Evolutionary conservation across 2,797 vertebrate species (phyloP).

Genomic region (Enteromius argenteus): DNA sequence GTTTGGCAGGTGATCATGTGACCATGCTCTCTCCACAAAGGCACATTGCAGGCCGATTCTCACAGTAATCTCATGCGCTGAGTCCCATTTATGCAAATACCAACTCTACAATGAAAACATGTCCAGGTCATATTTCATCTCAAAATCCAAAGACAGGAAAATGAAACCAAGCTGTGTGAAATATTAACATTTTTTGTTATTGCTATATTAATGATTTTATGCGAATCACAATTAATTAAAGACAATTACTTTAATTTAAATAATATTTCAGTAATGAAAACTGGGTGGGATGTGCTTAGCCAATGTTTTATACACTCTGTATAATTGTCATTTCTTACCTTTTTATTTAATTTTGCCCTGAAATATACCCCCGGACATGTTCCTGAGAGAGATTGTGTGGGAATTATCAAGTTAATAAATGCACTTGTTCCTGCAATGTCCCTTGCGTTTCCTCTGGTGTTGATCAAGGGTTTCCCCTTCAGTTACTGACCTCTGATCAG

Average conservation of each 20-base stretch:
- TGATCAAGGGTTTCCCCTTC: constrained; percentile 26
- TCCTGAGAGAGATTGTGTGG: not conserved
- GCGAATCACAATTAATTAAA: not conserved
- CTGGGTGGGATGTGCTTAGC: not conserved
- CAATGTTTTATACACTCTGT: not conserved
- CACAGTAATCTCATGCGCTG: not conserved
- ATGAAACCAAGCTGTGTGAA: not conserved
- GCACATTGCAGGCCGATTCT: constrained; percentile 40
- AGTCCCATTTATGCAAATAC: not conserved
- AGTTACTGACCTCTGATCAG: constrained; percentile 33
- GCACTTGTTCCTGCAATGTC: constrained; percentile 25
- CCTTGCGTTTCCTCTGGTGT: constrained; percentile 14
- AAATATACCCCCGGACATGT: not conserved
- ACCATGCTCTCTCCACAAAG: constrained; percentile 39
- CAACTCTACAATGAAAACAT: not conserved
- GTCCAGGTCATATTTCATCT: constrained; percentile 3
- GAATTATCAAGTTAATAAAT: not conserved
- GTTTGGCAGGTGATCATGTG: constrained; percentile 62
- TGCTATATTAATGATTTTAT: not conserved
- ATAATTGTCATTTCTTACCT: no score
- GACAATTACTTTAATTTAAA: not conserved
- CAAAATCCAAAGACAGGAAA: not conserved
- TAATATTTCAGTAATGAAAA: not conserved
- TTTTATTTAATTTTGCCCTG: not conserved
- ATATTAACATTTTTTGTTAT: not conserved